Evolutionary conservation across 2,888 invertebrate genomes (phyloP).

Genomic region (Erannis defoliaria): DNA sequence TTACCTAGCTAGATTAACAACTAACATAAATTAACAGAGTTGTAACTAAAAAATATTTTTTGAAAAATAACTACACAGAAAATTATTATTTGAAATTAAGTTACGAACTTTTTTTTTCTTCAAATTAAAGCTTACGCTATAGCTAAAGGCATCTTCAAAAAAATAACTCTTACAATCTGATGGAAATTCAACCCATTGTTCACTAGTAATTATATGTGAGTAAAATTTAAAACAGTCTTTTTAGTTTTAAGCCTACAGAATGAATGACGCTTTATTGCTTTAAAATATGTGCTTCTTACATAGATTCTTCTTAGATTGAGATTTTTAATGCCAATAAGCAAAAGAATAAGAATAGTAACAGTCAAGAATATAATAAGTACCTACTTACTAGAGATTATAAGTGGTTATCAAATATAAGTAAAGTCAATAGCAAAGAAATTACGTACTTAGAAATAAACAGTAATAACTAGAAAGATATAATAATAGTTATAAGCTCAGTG

Average conservation of each 20-base stretch:
- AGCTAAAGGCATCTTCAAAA: too few species aligned
- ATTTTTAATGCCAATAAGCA: not conserved
- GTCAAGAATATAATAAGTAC: not conserved
- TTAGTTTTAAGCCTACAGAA: too few species aligned
- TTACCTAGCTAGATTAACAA: conserved; percentile 5
- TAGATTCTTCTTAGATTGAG: too few species aligned
- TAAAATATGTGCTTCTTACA: too few species aligned
- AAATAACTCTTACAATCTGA: too few species aligned
- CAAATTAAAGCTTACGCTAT: too few species aligned
- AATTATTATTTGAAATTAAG: not conserved
- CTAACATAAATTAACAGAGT: not conserved
- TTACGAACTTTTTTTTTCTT: too few species aligned
- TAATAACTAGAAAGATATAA: conserved; percentile 1
- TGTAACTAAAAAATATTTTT: not conserved
- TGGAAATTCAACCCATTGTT: too few species aligned
- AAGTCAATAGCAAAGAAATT: conserved; percentile 17
- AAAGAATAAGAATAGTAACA: conserved; percentile 4
- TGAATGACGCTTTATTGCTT: too few species aligned
- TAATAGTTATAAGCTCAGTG: conserved; percentile 24
- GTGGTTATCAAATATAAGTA: not conserved
- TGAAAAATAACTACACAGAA: not conserved
- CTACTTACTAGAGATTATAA: not conserved
- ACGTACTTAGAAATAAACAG: conserved; percentile 25
- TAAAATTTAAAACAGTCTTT: too few species aligned
- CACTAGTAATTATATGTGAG: too few species aligned